Evolutionary conservation across 2,797 vertebrate species (phyloP).

Genomic region (Caiman crocodilus): DNA sequence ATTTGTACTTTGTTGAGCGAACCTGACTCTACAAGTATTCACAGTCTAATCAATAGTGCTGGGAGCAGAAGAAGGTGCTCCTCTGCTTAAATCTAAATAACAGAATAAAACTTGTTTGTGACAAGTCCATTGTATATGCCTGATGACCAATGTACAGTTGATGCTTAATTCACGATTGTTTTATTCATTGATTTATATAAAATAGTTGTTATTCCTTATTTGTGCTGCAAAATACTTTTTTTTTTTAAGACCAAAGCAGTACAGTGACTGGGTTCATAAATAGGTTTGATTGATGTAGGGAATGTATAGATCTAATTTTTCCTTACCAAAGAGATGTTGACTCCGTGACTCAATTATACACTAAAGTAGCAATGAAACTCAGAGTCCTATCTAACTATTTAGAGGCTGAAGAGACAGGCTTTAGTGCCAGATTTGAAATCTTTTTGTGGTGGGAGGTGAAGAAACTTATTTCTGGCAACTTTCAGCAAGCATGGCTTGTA

Average conservation of each 20-base stretch:
- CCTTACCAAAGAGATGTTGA: neutral
- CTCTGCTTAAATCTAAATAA: neutral
- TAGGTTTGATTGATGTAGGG: neutral
- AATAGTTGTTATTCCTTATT: neutral
- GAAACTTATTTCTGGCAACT: neutral
- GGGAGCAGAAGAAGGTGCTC: neutral
- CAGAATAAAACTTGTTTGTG: neutral
- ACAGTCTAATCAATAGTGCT: neutral
- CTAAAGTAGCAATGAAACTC: neutral
- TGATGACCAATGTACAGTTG: neutral
- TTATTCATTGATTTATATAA: neutral
- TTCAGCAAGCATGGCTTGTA: neutral
- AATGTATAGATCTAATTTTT: neutral
- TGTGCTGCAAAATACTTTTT: neutral
- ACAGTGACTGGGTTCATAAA: neutral
- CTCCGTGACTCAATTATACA: conserved; percentile 2
- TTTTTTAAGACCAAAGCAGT: neutral
- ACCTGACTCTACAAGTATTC: neutral
- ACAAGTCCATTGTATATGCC: neutral
- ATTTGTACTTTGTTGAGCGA: neutral
- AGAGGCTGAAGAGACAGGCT: neutral
- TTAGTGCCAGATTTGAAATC: neutral
- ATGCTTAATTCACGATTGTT: neutral
- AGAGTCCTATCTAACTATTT: neutral
- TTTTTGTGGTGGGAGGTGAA: neutral